Conservation (phyloP, 2,888 invertebrate species). For the Resseliella maxima region DNA sequence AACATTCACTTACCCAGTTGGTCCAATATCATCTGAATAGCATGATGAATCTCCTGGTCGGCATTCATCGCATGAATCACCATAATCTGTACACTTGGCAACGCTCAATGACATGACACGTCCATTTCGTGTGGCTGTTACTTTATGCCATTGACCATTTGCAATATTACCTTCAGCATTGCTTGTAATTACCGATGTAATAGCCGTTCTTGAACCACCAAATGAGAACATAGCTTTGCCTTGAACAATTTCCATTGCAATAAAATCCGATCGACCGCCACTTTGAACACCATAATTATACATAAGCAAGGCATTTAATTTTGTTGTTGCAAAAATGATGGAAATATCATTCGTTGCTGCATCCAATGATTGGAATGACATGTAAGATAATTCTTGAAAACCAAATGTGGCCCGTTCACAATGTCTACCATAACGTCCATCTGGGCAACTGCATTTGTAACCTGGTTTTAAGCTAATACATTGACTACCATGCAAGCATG, state of each 20-base stretch:
- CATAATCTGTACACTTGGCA: constrained; percentile 84
- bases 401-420: constrained; percentile 93
- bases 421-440: constrained; percentile 88
- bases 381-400: constrained; percentile 88
- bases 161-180: constrained; percentile 74
- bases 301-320: constrained; percentile 84
- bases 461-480: constrained; percentile 91
- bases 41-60: constrained; percentile 84
- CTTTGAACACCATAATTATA: constrained; percentile 92
- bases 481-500: constrained; percentile 89
- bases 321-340: constrained; percentile 90
- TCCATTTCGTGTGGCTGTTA: constrained; percentile 91
- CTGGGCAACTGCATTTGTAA: constrained; percentile 85
- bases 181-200: constrained; percentile 81
- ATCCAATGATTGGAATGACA: constrained; percentile 87
- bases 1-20: constrained; percentile 79
- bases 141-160: constrained; percentile 91
- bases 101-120: constrained; percentile 87
- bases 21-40: constrained; percentile 87
- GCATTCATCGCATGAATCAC: constrained; percentile 88
- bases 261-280: constrained; percentile 90
- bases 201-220: constrained; percentile 88
- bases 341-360: constrained; percentile 91
- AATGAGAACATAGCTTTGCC: constrained; percentile 90
- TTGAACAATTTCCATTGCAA: constrained; percentile 87